These are phyloP conservation scores for Coilia nasus DNA, from an alignment of 2,797 vertebrate genomes.

Conservation along the genomic window DNA sequence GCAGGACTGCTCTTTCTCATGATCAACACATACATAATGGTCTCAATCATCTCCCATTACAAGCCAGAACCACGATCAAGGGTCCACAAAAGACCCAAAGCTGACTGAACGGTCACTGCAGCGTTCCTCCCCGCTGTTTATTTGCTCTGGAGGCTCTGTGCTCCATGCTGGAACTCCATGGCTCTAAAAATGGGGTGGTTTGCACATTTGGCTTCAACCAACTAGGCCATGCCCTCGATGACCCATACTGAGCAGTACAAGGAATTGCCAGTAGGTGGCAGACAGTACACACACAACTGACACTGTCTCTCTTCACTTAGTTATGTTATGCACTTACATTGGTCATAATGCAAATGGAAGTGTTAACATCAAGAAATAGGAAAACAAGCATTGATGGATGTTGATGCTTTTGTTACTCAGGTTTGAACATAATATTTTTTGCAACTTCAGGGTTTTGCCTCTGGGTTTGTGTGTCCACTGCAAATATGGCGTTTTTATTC, in stretches of 20 bases:
- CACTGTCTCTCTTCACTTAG: background rate
- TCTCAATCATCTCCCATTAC: conserved; percentile 87
- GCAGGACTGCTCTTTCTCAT: conserved; percentile 86
- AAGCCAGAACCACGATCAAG: conserved; percentile 46
- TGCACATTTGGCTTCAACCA: background rate
- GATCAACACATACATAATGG: conserved; percentile 84
- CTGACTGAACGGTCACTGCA: conserved; percentile 11
- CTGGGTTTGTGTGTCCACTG: background rate
- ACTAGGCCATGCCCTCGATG: conserved; percentile 6
- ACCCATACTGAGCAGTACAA: background rate
- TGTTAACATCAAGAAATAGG: background rate
- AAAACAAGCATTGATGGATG: background rate
- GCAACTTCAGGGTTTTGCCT: background rate
- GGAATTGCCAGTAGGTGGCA: background rate
- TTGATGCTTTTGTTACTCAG: background rate
- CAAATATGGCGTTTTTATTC: background rate
- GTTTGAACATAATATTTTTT: background rate
- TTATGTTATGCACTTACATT: background rate
- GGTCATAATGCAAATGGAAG: background rate
- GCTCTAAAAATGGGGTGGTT: background rate
- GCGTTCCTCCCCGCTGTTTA: background rate
- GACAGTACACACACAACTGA: background rate
- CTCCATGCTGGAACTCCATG: background rate
- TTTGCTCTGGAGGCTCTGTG: background rate
- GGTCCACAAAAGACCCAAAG: conserved; percentile 36